These are phyloP conservation scores for Hyposoter didymator DNA, from an alignment of 2,888 invertebrate species.

Conservation along the genomic window DNA sequence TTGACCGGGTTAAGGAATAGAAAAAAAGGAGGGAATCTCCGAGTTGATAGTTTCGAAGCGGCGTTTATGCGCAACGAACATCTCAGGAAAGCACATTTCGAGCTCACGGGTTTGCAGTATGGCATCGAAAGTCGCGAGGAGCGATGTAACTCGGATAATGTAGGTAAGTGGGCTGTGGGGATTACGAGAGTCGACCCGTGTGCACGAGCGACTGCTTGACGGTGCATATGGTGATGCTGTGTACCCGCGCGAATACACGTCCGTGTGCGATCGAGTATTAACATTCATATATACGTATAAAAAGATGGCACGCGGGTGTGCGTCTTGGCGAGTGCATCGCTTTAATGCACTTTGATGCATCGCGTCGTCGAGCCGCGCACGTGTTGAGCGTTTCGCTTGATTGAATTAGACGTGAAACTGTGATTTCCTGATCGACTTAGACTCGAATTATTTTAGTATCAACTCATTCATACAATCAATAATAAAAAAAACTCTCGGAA, in stretches of 20 bases:
- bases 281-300: slow-evolving; percentile 28
- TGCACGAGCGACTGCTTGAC: slow-evolving; percentile 51
- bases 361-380: slow-evolving; percentile 17
- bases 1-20: not conserved
- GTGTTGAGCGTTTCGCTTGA: slow-evolving; percentile 24
- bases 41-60: slow-evolving; percentile 7
- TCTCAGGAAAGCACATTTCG: slow-evolving; percentile 22
- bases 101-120: slow-evolving; percentile 44
- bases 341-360: slow-evolving; percentile 51
- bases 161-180: slow-evolving; percentile 84
- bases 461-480: slow-evolving; percentile 37
- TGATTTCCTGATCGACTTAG: slow-evolving; percentile 51
- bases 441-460: slow-evolving; percentile 37
- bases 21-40: not conserved
- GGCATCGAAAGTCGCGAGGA: slow-evolving; percentile 68
- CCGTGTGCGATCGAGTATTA: slow-evolving; percentile 64
- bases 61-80: not conserved
- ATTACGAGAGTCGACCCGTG: slow-evolving; percentile 79
- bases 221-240: slow-evolving; percentile 55
- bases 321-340: slow-evolving; percentile 38
- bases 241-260: slow-evolving; percentile 14
- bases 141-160: slow-evolving; percentile 75
- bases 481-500: slow-evolving; percentile 20
- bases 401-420: slow-evolving; percentile 58
- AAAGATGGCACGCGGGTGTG: slow-evolving; percentile 11